These are phyloP conservation scores for Protomyctophum bolini DNA, from an alignment of 2,113 vertebrate genomes.

Conservation along the genomic window DNA sequence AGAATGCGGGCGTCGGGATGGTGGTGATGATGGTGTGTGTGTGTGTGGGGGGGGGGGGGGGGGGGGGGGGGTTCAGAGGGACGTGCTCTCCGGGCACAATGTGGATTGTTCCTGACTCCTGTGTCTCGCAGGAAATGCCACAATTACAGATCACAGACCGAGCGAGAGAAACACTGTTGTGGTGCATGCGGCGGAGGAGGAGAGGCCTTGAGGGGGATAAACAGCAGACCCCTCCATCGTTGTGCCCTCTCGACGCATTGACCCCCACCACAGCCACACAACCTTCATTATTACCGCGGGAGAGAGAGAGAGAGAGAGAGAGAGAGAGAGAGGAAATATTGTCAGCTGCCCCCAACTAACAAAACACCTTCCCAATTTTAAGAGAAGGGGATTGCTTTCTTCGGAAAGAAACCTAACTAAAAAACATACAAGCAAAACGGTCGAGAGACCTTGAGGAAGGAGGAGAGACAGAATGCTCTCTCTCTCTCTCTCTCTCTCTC, in stretches of 20 bases:
- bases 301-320: too few relatives aligned
- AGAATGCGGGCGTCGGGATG: not conserved
- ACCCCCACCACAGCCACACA: constrained; percentile 82
- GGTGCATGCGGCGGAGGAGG: too few relatives aligned
- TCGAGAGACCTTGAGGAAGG: constrained; percentile 80
- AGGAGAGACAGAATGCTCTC: constrained; percentile 41
- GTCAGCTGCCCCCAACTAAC: constrained; percentile 85
- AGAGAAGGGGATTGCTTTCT: constrained; percentile 85
- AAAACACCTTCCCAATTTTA: constrained; percentile 81
- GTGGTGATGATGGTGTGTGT: too few relatives aligned
- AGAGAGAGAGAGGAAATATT: too few relatives aligned
- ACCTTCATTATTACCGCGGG: constrained; percentile 84
- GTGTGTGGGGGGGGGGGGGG: constrained; percentile 2
- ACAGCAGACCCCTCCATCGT: too few relatives aligned
- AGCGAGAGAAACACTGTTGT: constrained; percentile 82
- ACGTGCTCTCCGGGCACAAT: constrained; percentile 74
- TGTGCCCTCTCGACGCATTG: constrained; percentile 76
- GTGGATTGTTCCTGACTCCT: constrained; percentile 80
- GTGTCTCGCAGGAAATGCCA: constrained; percentile 83
- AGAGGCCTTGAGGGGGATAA: constrained; percentile 79
- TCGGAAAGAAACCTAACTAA: constrained; percentile 59
- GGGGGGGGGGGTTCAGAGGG: constrained; percentile 28
- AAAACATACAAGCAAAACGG: not conserved
- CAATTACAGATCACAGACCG: constrained; percentile 85
- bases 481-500: constrained; percentile 45